Evolutionary conservation across 2,797 vertebrate genomes (phyloP).

Genomic region (Peromyscus nudipes): DNA sequence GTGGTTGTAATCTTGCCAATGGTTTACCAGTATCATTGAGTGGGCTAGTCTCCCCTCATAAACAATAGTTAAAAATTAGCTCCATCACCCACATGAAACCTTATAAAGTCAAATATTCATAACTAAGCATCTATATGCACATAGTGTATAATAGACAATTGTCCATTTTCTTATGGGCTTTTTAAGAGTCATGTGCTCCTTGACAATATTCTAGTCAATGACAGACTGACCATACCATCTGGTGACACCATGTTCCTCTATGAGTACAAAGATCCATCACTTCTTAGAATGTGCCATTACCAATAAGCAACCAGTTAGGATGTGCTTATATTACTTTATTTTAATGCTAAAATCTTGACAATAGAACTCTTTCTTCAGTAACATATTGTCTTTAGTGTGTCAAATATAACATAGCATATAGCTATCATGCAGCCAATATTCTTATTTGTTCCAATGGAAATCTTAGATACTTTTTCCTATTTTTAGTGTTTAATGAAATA

Average conservation of each 20-base stretch:
- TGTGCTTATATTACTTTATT: background rate
- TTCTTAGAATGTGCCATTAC: too few relatives aligned
- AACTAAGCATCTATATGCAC: background rate
- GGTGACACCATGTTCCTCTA: background rate
- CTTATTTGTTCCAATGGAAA: background rate
- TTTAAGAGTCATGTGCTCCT: background rate
- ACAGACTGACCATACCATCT: too few relatives aligned
- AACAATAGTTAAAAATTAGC: background rate
- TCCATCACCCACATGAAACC: background rate
- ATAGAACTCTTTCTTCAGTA: background rate
- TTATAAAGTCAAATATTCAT: background rate
- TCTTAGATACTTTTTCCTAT: background rate
- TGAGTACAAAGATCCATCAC: too few relatives aligned
- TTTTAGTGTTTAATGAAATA: background rate
- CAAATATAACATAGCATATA: background rate
- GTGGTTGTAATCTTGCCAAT: background rate
- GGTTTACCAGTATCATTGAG: background rate
- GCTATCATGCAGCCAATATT: background rate
- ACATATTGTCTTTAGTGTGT: background rate
- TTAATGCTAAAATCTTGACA: background rate
- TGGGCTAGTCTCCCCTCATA: background rate
- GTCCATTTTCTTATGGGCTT: background rate
- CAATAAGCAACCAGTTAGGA: accelerated
- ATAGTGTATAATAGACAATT: background rate
- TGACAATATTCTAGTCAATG: background rate